Base-by-base conservation (phyloP, 1,140 invertebrate species). In the Maniola jurtina region DNA sequence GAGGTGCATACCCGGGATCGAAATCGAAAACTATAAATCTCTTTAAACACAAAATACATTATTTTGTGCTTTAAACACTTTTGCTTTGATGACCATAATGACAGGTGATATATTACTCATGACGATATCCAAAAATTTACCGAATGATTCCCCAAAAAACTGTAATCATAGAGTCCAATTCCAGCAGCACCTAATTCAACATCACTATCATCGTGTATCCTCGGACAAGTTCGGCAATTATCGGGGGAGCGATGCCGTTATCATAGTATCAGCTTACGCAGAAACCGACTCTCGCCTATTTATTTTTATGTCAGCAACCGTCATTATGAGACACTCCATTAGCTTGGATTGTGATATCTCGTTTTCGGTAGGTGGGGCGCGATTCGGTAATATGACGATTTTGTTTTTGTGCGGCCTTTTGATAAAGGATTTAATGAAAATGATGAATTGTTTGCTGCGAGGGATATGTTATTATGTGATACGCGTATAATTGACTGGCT, bases 211-310 rank as follows among this genome's bases (percentile, higher is more conserved):
- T 61, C 38, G 57, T 52, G 62, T 71, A 71, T 73, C 75, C 70
- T 71, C 76, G 76, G 76, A 68, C 80, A 88, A 89, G 80, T 88
- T 88, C 76, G 82, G 85, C 86, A 90, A 90, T 90, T 90, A 90
- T 90, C 83, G 84, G 74, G 84, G 86, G 86, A 81, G 84, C 81
- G 84, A 84, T 84, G 85, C 84, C 88, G 88, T 90, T 90, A 90
- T 90, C 88, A 90, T 90, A 90, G 88, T 90, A 90, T 90, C 88
- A 84, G 84, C 88, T 90, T 90, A 90, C 86, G 84, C 84, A 90
- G 86, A 90, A 90, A 90, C 88, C 82, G 88, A 90, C 78, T 89
- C 86, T 89, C 79, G 86, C 80, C 86, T 90, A 90, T 90, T 90
- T 90, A 90, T 90, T 90, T 90, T 90, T 90, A 90, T 90, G 88